A percentile compares a stretch with the other conserved stretches of the same genome.
phyloP scores from a whole-genome alignment of 2,113 vertebrate genomes.

The Puffinus mauretanicus region DNA sequence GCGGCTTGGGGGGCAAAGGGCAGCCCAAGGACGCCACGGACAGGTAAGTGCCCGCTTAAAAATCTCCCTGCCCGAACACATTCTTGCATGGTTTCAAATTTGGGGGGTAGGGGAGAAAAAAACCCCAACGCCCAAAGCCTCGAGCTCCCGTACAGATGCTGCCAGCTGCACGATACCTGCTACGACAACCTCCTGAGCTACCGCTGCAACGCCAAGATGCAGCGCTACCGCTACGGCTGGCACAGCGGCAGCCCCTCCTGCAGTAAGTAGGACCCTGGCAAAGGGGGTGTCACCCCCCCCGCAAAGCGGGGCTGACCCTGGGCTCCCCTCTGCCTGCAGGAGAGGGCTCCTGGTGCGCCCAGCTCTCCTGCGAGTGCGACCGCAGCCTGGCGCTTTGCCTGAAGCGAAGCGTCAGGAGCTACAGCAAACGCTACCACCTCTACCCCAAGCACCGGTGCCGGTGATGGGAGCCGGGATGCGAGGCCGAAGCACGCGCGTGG shows the following conservation, averaged over 20 bases:
- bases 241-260: not conserved
- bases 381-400: constrained; percentile 64
- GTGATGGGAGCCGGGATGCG: accelerated
- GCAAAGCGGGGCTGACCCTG: not conserved
- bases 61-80: accelerated
- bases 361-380: constrained; percentile 64
- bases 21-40: constrained; percentile 51
- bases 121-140: accelerated
- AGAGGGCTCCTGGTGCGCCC: not conserved
- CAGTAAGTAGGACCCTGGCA: not conserved
- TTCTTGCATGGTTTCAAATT: not conserved
- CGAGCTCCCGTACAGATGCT: not conserved
- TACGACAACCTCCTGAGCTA: not conserved
- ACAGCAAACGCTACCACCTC: not conserved
- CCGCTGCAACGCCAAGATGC: accelerated
- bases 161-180: constrained; percentile 32
- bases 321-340: not conserved
- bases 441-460: accelerated
- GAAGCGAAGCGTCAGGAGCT: not conserved
- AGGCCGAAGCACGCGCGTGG: accelerated
- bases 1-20: not conserved
- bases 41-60: not conserved
- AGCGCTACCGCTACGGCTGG: accelerated
- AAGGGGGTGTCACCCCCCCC: not conserved
- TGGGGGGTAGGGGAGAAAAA: accelerated